Base-by-base conservation (phyloP, 2,888 invertebrate genomes). In the Osmoderma eremita region DNA sequence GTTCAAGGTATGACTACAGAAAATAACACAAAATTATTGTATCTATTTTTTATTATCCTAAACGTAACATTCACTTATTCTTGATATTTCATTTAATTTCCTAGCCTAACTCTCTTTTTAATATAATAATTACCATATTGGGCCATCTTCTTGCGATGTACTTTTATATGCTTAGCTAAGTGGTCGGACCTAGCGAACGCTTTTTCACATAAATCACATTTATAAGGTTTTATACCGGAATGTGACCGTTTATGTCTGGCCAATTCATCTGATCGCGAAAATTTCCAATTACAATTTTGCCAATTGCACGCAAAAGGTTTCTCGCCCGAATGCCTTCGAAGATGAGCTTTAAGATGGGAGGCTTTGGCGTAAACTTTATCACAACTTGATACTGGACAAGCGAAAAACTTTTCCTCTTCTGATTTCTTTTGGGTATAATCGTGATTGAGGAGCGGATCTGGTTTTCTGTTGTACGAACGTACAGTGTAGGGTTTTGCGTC, bases 211-310 rank as follows among this genome's bases (percentile, higher is more conserved):
- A 93, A 88, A 67, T 88, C 86, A 81, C 97, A 98, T 67, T 91
- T 88, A 82, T 97, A 97, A 0, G 97, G 97, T 81, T 97, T 97
- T 70, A 95, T 88, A 0, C 97, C 97, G 0, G 95, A 95, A 82
- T 97, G 97, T n/a, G 95, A 96, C 71, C 97, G 88, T 63, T 93
- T 89, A 80, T 97, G 97, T 17, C 97, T 87, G 1, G 96, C 94
- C 71, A 97, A 83, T 82, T 97, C 97, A 80, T 97, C 97, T 0
- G 97, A 97, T 66, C 97, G 87, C 15, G 96, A 96, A 84, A 97
- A 97, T 73, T 92, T 87, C 97, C 97, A 97, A 36, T 89, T 88
- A 81, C 97, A 97, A 48, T 91, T 93, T 2, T 77, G 75, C 87
- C 87, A 87, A 67, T 85, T 86, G 75, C 87, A 87, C 0, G 83